These are phyloP conservation scores for Hydraecia micacea DNA, from an alignment of 2,888 invertebrate genomes.

Conservation along the genomic window DNA sequence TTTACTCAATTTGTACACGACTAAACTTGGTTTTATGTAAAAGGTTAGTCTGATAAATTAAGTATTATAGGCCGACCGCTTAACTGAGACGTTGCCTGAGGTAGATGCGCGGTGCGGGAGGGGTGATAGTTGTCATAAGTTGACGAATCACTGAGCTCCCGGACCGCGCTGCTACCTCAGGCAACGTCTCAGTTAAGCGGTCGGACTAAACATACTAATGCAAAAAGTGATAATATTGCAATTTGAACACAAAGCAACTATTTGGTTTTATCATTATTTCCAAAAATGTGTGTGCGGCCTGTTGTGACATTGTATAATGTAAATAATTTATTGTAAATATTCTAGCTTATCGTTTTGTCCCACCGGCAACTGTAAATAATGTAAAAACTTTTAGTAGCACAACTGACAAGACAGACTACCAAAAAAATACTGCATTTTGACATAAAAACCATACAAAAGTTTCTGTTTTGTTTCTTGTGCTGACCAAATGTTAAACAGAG, in stretches of 20 bases:
- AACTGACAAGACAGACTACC: slow-evolving; percentile 58
- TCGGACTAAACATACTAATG: slow-evolving; percentile 70
- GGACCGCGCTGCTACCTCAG: no score
- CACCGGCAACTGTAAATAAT: slow-evolving; percentile 79
- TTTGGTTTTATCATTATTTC: slow-evolving; percentile 35
- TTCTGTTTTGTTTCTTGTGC: slow-evolving; percentile 65
- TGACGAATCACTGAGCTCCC: no score
- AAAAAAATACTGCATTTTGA: slow-evolving; percentile 40
- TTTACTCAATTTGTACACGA: slow-evolving; percentile 29
- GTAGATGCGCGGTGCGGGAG: no score
- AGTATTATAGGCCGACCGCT: slow-evolving; percentile 49
- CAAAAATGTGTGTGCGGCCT: slow-evolving; percentile 57
- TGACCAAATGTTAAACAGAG: slow-evolving; percentile 51
- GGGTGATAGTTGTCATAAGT: no score
- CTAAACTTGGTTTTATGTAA: slow-evolving; percentile 35
- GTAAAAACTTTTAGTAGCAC: slow-evolving; percentile 67
- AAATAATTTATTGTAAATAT: slow-evolving; percentile 77
- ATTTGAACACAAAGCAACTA: slow-evolving; percentile 28
- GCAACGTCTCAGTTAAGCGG: no score
- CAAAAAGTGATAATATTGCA: slow-evolving; percentile 62
- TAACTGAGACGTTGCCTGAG: no score
- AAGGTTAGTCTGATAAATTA: slow-evolving; percentile 44
- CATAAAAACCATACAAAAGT: slow-evolving; percentile 40
- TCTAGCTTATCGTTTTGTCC: slow-evolving; percentile 84
- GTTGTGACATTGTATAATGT: slow-evolving; percentile 62